Conservation (phyloP, 2,888 invertebrate species). For the Diarsia brunnea region DNA sequence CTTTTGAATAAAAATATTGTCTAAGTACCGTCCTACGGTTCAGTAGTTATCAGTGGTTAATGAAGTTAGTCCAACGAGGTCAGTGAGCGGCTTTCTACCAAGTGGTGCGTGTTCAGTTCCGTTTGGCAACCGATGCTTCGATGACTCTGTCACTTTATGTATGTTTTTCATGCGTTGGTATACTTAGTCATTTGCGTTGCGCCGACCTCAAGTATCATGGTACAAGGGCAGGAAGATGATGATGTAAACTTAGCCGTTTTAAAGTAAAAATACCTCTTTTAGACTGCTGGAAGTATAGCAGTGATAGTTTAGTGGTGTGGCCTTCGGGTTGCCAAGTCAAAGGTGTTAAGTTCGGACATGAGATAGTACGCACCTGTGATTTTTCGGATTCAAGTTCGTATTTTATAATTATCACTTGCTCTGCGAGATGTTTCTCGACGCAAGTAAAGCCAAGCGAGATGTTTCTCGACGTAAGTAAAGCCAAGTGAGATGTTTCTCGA, state of each 20-base stretch:
- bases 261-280: neutral
- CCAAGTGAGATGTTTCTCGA: no score
- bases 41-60: constrained; percentile 52
- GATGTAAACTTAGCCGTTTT: neutral
- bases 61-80: constrained; percentile 67
- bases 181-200: neutral
- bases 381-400: no score
- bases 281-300: neutral
- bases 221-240: no score
- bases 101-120: constrained; percentile 78
- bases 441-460: no score
- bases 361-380: no score
- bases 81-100: constrained; percentile 71
- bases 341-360: no score
- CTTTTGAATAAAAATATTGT: constrained; percentile 13
- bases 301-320: no score
- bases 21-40: constrained; percentile 38
- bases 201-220: no score
- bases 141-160: constrained; percentile 40
- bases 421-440: no score
- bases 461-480: no score
- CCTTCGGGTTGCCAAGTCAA: no score
- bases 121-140: constrained; percentile 64
- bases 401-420: no score
- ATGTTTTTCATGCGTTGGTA: neutral